Conservation (phyloP, 2,888 invertebrate genomes). For the Drosophila formosana region DNA sequence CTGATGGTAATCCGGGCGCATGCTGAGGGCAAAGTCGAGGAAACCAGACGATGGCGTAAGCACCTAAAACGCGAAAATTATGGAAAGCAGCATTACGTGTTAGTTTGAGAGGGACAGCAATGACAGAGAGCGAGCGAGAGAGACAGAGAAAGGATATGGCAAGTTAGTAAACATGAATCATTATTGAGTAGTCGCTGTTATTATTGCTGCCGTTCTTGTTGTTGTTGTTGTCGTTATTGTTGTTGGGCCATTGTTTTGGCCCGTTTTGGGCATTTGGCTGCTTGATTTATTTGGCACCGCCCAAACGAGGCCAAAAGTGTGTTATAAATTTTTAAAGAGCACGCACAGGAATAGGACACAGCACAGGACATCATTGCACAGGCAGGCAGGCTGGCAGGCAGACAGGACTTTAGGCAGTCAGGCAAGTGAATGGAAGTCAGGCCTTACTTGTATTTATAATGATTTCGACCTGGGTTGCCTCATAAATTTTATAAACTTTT, state of each 20-base stretch:
- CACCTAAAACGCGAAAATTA: conserved; percentile 87
- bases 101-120: conserved; percentile 14
- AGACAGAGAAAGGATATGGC: conserved; percentile 31
- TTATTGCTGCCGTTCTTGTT: conserved; percentile 31
- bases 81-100: conserved; percentile 61
- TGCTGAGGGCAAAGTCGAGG: conserved; percentile 95
- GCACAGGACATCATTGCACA: conserved; percentile 5
- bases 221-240: conserved; percentile 21
- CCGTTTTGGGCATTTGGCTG: conserved; percentile 75
- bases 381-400: conserved; percentile 1
- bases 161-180: conserved; percentile 81
- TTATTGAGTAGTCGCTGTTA: conserved; percentile 70
- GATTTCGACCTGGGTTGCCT: conserved; percentile 63
- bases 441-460: conserved; percentile 65
- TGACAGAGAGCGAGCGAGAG: not conserved
- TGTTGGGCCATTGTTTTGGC: conserved; percentile 44
- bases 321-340: conserved; percentile 79
- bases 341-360: conserved; percentile 52
- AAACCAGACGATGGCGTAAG: conserved; percentile 94
- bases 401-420: not conserved
- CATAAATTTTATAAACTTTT: conserved; percentile 68
- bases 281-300: conserved; percentile 68
- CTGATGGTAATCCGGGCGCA: conserved; percentile 97
- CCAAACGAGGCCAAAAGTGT: conserved; percentile 71
- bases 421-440: not conserved